phyloP scores from a whole-genome alignment of 2,888 invertebrate genomes.

The Polymixis flavicincta region DNA sequence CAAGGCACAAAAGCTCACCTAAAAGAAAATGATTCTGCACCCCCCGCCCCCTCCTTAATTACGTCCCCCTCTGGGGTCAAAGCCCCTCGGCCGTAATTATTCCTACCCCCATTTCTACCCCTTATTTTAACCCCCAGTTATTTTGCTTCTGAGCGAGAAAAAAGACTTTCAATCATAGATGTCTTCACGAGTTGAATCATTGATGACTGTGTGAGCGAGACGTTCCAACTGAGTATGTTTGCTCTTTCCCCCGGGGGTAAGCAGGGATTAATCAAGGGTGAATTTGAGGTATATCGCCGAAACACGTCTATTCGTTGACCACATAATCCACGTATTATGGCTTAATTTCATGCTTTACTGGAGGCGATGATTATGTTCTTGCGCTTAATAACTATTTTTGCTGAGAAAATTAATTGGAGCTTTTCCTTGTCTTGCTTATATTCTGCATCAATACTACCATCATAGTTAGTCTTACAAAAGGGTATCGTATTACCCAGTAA shows the following conservation, averaged over 20 bases:
- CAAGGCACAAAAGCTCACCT: slow-evolving; percentile 69
- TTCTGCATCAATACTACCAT: background rate
- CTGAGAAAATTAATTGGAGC: background rate
- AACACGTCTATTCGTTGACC: slow-evolving; percentile 24
- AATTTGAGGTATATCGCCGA: slow-evolving; percentile 25
- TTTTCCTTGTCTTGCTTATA: background rate
- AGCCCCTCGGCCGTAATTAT: slow-evolving; percentile 79
- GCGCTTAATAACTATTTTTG: background rate
- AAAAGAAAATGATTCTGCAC: slow-evolving; percentile 70
- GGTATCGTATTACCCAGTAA: too few species aligned
- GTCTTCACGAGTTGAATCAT: slow-evolving; percentile 59
- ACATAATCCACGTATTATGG: slow-evolving; percentile 39
- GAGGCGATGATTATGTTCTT: slow-evolving; percentile 7
- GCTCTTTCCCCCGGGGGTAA: slow-evolving; percentile 11
- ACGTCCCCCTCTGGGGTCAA: slow-evolving; percentile 70
- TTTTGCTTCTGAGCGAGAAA: slow-evolving; percentile 60
- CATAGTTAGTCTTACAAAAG: too few species aligned
- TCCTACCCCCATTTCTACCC: slow-evolving; percentile 68
- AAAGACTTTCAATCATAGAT: slow-evolving; percentile 76
- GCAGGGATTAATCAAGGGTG: slow-evolving; percentile 47
- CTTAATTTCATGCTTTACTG: slow-evolving; percentile 39
- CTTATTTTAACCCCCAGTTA: slow-evolving; percentile 64
- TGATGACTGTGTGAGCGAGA: slow-evolving; percentile 51
- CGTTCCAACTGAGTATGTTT: slow-evolving; percentile 29
- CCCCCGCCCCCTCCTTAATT: slow-evolving; percentile 78